A percentile compares a stretch with the other conserved stretches of the same genome.
Conservation (phyloP, 2,888 invertebrate genomes). For the Suillia variegata region DNA sequence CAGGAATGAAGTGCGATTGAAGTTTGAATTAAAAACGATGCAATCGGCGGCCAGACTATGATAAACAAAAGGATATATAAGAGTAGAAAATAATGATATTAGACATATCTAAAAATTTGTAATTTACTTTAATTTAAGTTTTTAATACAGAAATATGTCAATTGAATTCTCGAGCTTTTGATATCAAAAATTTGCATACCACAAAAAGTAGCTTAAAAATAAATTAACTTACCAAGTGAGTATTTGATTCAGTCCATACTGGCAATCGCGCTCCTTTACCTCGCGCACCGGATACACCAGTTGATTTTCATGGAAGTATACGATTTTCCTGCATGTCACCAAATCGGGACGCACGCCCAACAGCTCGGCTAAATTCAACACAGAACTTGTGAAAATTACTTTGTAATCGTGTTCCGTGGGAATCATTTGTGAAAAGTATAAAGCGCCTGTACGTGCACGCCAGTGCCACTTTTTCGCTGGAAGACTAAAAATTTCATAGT, state of each 20-base stretch:
- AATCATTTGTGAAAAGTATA: constrained; percentile 68
- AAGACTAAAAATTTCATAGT: constrained; percentile 65
- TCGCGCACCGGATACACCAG: constrained; percentile 72
- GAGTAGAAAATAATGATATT: not conserved
- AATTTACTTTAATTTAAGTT: not conserved
- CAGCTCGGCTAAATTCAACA: constrained; percentile 73
- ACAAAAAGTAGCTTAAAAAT: not conserved
- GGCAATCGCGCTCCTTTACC: constrained; percentile 72
- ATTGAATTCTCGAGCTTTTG: not conserved
- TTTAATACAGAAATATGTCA: not conserved
- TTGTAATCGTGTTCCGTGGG: constrained; percentile 64
- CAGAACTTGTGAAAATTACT: constrained; percentile 71
- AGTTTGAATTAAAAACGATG: constrained; percentile 73
- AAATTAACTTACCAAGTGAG: constrained; percentile 66
- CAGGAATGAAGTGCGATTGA: constrained; percentile 72
- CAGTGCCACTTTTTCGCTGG: constrained; percentile 80
- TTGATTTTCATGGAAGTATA: constrained; percentile 82
- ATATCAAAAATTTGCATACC: not conserved
- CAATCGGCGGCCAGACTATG: constrained; percentile 70
- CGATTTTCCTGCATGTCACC: constrained; percentile 65
- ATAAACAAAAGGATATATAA: constrained; percentile 1
- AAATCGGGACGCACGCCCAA: constrained; percentile 72
- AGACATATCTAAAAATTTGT: not conserved
- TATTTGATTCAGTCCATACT: constrained; percentile 78
- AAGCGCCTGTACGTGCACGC: constrained; percentile 72